Evolutionary conservation across 2,888 invertebrate species (phyloP).

Genomic region (Amblyteles armatorius): DNA sequence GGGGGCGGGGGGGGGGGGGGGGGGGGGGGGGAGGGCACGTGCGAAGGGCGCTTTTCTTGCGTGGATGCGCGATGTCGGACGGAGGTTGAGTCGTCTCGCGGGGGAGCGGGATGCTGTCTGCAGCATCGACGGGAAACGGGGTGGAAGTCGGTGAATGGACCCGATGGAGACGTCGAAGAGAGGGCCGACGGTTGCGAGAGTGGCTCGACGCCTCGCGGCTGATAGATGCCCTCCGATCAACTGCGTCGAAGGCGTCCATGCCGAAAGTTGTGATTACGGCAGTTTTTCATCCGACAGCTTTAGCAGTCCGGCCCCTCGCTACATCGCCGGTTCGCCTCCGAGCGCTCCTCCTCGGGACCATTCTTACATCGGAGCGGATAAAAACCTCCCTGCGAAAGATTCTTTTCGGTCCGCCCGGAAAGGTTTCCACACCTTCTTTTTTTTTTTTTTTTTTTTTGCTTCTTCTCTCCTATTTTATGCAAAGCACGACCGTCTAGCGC

Average conservation of each 20-base stretch:
- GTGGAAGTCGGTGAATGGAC: slow-evolving; percentile 58
- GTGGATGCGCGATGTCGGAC: slow-evolving; percentile 31
- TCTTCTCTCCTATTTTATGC: slow-evolving; percentile 18
- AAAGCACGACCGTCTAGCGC: slow-evolving; percentile 32
- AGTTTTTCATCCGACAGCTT: slow-evolving; percentile 69
- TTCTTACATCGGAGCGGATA: slow-evolving; percentile 38
- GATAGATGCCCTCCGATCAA: slow-evolving; percentile 73
- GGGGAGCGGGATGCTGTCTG: slow-evolving; percentile 8
- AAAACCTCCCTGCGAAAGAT: slow-evolving; percentile 29
- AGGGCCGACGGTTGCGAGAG: slow-evolving; percentile 54
- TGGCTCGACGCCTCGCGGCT: slow-evolving; percentile 69
- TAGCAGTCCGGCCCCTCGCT: slow-evolving; percentile 47
- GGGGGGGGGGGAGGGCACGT: slow-evolving; percentile 25
- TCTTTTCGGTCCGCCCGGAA: not conserved
- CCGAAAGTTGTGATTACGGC: slow-evolving; percentile 69
- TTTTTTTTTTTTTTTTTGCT: slow-evolving; percentile 1
- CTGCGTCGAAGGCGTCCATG: slow-evolving; percentile 67
- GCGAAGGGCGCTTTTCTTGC: slow-evolving; percentile 61
- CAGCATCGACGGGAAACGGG: slow-evolving; percentile 48
- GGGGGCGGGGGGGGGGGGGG: slow-evolving; percentile 51
- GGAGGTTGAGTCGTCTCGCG: slow-evolving; percentile 15
- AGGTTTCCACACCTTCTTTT: not conserved
- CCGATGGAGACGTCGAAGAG: slow-evolving; percentile 71
- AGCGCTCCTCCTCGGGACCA: slow-evolving; percentile 9
- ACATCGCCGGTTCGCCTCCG: slow-evolving; percentile 6